A percentile compares a stretch with the other conserved stretches of the same genome.
phyloP scores from a whole-genome alignment of 2,888 invertebrate species.

The Camptogramma bilineatum region DNA sequence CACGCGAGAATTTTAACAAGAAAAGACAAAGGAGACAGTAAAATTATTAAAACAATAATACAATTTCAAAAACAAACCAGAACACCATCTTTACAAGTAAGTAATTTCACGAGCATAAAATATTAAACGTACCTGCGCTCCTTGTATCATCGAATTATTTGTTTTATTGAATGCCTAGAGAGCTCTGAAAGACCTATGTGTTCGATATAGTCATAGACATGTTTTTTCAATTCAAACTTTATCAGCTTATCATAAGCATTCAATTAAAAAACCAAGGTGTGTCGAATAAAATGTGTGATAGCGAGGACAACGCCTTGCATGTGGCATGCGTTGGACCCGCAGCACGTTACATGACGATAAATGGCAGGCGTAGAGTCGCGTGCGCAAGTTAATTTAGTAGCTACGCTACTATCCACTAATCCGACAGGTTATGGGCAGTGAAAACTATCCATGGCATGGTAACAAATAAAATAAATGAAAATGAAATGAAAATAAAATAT shows the following conservation, averaged over 20 bases:
- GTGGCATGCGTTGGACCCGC: slow-evolving; percentile 8
- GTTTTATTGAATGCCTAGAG: too few species aligned
- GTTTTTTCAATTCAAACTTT: too few species aligned
- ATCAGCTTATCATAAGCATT: too few species aligned
- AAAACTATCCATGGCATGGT: background rate
- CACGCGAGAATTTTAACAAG: background rate
- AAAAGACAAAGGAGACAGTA: background rate
- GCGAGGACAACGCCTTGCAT: slow-evolving; percentile 11
- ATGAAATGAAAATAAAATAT: too few species aligned
- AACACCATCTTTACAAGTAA: background rate
- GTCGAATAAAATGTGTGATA: slow-evolving; percentile 8
- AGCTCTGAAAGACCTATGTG: too few species aligned
- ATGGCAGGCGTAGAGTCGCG: slow-evolving; percentile 11
- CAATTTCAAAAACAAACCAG: too few species aligned
- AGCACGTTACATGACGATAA: slow-evolving; percentile 19
- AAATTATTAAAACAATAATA: too few species aligned
- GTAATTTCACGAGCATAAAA: background rate
- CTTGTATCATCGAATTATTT: background rate
- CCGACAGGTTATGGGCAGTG: background rate
- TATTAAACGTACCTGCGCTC: background rate
- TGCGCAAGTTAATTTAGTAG: slow-evolving; percentile 1
- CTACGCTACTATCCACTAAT: slow-evolving; percentile 4
- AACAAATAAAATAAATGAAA: too few species aligned
- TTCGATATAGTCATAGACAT: too few species aligned
- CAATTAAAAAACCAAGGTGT: background rate